phyloP scores from a whole-genome alignment of 2,797 vertebrate species.

The Champsocephalus esox region DNA sequence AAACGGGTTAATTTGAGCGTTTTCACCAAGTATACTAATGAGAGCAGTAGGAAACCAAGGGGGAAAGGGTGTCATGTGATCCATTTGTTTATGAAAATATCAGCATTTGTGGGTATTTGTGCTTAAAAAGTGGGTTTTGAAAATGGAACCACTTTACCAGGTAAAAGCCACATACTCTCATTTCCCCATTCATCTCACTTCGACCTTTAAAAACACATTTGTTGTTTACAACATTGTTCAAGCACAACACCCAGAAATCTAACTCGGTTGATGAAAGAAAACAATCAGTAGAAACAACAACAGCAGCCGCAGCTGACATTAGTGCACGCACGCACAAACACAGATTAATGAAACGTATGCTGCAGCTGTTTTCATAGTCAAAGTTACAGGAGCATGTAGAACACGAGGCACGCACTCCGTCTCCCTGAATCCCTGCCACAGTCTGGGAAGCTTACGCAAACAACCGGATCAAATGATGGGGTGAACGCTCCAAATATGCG shows the following conservation, averaged over 20 bases:
- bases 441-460: constrained; percentile 59
- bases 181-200: constrained; percentile 44
- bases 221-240: constrained; percentile 46
- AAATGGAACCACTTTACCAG: constrained; percentile 18
- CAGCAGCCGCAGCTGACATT: constrained; percentile 10
- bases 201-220: constrained; percentile 66
- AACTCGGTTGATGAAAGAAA: constrained; percentile 13
- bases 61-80: too few relatives aligned
- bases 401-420: constrained; percentile 21
- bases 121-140: constrained; percentile 13
- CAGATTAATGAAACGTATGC: constrained; percentile 18
- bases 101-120: constrained; percentile 20
- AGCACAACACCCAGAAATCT: constrained; percentile 35
- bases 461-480: constrained; percentile 54
- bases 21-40: too few relatives aligned
- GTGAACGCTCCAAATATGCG: constrained; percentile 50
- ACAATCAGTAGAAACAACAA: constrained; percentile 20
- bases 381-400: constrained; percentile 25
- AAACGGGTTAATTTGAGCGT: too few relatives aligned
- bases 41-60: too few relatives aligned
- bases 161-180: constrained; percentile 47
- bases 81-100: neutral
- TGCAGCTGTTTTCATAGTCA: constrained; percentile 3
- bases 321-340: neutral
- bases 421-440: constrained; percentile 52